Base-by-base conservation (phyloP, 2,888 invertebrate species). In the Cephus sareptanus region DNA sequence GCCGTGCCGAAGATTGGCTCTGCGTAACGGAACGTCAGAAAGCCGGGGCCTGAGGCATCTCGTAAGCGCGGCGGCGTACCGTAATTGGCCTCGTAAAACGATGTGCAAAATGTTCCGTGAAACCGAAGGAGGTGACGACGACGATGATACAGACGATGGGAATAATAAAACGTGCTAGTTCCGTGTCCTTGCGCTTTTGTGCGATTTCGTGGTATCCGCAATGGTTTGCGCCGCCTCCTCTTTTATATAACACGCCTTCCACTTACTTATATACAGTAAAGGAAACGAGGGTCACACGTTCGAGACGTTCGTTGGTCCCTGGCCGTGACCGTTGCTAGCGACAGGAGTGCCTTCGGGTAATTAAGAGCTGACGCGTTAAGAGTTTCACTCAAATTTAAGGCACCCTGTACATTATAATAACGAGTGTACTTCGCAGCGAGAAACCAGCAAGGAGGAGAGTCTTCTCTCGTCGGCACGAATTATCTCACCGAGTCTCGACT, bases 21-120 rank as follows among this genome's bases (percentile, higher is more conserved):
- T 56, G 56, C 23, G 56, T 56, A 56, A 56, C 56, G 56, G 56
- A 56, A 56, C 56, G 56, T 56, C 56, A 56, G 56, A 56, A 56
- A 56, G 56, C 56, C 56, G 56, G 56, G 56, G 56, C 56, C 56
- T 23, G 56, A 56, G 56, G 56, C 56, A 56, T 23, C 56, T 56
- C 80, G 82, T 84, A 84, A 84, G 84, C 80, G 80, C 84, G 75
- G 82, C 83, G 83, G 84, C 84, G 79, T 31, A 79, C 80, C 80
- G 82, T 84, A 84, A 84, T 84, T 84, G 84, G 84, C 82, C 83
- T 83, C 84, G 83, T 84, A 84, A 84, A 84, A 83, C 78, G 56
- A 82, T 80, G 81, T 83, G 82, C 81, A 82, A 81, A 84, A 81
- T 80, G 80, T 80, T 80, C 80, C 80, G 84, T 80, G 84, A 84